phyloP scores from a whole-genome alignment of 2,797 vertebrate genomes.

The Pristis pectinata region DNA sequence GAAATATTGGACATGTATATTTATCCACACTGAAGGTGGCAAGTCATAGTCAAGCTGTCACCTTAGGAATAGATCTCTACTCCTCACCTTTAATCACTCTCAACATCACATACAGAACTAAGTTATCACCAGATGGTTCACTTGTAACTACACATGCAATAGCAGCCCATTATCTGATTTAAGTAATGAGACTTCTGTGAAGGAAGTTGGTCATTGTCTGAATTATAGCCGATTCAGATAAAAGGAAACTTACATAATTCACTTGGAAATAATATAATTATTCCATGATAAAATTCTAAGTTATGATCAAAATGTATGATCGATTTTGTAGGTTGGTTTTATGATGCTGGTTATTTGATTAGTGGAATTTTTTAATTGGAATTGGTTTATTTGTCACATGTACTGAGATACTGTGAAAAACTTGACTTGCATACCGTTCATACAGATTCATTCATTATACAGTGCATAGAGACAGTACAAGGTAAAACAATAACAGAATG shows the following conservation, averaged over 20 bases:
- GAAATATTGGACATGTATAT: conserved; percentile 4
- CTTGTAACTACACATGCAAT: background rate
- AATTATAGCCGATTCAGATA: background rate
- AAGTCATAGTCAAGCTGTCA: conserved; percentile 15
- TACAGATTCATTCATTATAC: no score
- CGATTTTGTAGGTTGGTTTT: background rate
- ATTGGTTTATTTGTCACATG: no score
- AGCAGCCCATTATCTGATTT: background rate
- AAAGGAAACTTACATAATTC: background rate
- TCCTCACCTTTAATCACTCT: background rate
- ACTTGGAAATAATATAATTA: background rate
- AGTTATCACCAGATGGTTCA: background rate
- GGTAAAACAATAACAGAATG: no score
- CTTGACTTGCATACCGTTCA: no score
- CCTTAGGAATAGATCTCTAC: background rate
- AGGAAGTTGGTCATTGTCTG: background rate
- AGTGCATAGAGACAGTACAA: no score
- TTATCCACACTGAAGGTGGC: background rate
- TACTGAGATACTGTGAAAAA: no score
- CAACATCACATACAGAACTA: background rate
- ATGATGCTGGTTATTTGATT: background rate
- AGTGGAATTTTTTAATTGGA: background rate
- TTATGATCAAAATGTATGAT: background rate
- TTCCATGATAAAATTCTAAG: background rate
- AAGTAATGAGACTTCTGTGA: background rate